These are phyloP conservation scores for Phalacrocorax pelagicus DNA, from an alignment of 2,113 vertebrate species.

Conservation along the genomic window DNA sequence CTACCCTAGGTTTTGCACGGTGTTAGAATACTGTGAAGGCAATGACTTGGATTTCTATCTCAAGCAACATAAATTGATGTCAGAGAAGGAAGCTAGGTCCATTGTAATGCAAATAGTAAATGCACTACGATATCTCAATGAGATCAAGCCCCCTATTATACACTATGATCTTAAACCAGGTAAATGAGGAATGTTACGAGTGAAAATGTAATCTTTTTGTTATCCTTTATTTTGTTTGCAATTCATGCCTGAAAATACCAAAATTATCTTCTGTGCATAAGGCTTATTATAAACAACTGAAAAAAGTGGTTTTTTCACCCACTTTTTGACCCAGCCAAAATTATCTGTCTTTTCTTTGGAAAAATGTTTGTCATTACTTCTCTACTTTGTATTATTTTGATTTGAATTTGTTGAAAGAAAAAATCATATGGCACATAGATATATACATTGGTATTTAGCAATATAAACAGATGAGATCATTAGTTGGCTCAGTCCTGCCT, in stretches of 20 bases:
- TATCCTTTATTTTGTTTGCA: not conserved
- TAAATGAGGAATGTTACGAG: constrained; percentile 54
- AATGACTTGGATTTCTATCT: constrained; percentile 99
- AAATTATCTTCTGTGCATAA: not conserved
- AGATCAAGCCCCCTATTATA: constrained; percentile 99
- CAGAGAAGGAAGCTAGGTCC: constrained; percentile 98
- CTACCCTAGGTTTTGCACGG: constrained; percentile 92
- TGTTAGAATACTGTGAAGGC: constrained; percentile 99
- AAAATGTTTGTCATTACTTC: not conserved
- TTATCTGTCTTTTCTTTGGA: not conserved
- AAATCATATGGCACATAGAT: not conserved
- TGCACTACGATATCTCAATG: constrained; percentile 98
- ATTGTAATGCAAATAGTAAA: constrained; percentile 99
- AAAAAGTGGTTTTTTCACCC: not conserved
- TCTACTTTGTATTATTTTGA: not conserved
- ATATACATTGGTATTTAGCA: not conserved
- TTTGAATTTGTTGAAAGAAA: not conserved
- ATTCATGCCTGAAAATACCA: not conserved
- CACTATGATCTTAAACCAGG: constrained; percentile 99
- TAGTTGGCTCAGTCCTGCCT: not conserved
- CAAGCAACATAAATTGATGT: constrained; percentile 99
- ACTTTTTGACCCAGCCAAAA: not conserved
- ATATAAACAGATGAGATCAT: not conserved
- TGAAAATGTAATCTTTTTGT: not conserved
- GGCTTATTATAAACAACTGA: not conserved